A percentile compares a stretch with the other conserved stretches of the same genome.
Conservation (phyloP, 2,797 vertebrate species). For the Pseudopleuronectes americanus region DNA sequence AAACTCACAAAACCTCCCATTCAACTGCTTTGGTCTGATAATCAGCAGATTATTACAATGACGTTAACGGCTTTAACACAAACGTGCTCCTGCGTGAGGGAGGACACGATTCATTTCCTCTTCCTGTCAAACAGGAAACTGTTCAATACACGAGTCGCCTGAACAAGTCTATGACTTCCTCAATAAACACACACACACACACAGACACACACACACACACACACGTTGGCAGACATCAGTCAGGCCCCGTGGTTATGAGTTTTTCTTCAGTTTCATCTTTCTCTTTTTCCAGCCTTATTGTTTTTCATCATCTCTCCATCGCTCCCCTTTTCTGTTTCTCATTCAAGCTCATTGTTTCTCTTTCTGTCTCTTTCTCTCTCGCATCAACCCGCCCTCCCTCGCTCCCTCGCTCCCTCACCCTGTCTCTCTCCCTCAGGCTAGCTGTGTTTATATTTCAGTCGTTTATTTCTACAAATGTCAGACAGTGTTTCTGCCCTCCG, state of each 20-base stretch:
- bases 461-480: slow-evolving; percentile 85
- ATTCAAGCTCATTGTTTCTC: slow-evolving; percentile 68
- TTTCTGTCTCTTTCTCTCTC: slow-evolving; percentile 68
- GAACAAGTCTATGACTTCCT: slow-evolving; percentile 72
- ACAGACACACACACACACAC: slow-evolving; percentile 49
- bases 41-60: slow-evolving; percentile 38
- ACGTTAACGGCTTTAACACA: slow-evolving; percentile 32
- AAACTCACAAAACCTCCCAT: slow-evolving; percentile 11
- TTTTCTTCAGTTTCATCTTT: slow-evolving; percentile 75
- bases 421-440: slow-evolving; percentile 66
- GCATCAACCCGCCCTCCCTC: slow-evolving; percentile 58
- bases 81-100: slow-evolving; percentile 42
- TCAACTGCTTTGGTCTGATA: slow-evolving; percentile 24
- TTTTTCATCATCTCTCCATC: slow-evolving; percentile 73
- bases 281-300: slow-evolving; percentile 69
- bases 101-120: slow-evolving; percentile 70
- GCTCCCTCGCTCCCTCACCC: slow-evolving; percentile 31
- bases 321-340: slow-evolving; percentile 66
- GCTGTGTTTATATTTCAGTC: slow-evolving; percentile 81
- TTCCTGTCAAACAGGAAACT: slow-evolving; percentile 74
- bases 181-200: slow-evolving; percentile 56
- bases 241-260: slow-evolving; percentile 76
- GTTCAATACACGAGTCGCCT: slow-evolving; percentile 59
- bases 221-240: slow-evolving; percentile 72
- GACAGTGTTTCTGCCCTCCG: slow-evolving; percentile 77